phyloP scores from a whole-genome alignment of 1,140 invertebrate genomes.

The Bradysia coprophila region DNA sequence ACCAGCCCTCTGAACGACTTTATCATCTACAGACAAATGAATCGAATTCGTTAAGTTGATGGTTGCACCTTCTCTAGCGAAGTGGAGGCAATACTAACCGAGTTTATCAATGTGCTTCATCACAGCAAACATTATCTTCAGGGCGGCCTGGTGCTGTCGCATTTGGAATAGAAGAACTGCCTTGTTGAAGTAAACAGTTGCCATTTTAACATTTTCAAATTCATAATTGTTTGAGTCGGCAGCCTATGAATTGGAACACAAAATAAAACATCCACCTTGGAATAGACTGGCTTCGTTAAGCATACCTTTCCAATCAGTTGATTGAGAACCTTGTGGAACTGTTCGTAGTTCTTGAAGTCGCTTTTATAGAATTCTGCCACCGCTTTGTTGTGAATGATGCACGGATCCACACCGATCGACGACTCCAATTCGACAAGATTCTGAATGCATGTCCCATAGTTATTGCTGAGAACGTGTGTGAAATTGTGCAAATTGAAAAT shows the following conservation, averaged over 20 bases:
- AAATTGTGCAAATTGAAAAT: too few relatives aligned
- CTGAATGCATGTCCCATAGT: conserved; percentile 34
- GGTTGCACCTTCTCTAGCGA: too few relatives aligned
- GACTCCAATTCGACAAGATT: conserved; percentile 37
- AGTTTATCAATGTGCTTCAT: conserved; percentile 57
- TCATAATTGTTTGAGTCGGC: too few relatives aligned
- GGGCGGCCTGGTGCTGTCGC: conserved; percentile 53
- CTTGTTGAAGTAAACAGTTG: conserved; percentile 56
- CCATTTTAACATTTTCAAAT: conserved; percentile 12
- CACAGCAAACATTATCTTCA: conserved; percentile 51
- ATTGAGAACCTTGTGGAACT: conserved; percentile 45
- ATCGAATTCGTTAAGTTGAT: conserved; percentile 14
- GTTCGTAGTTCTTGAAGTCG: conserved; percentile 47
- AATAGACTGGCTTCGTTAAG: conserved; percentile 25
- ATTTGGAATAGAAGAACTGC: conserved; percentile 66
- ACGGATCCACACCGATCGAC: conserved; percentile 38
- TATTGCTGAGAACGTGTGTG: conserved; percentile 15
- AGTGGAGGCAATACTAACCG: conserved; percentile 35
- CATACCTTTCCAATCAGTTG: conserved; percentile 39
- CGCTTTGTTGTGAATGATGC: conserved; percentile 52
- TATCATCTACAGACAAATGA: conserved; percentile 21
- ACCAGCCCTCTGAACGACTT: conserved; percentile 23
- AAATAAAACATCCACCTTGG: too few relatives aligned
- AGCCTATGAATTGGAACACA: too few relatives aligned
- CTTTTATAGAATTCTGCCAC: conserved; percentile 51